phyloP scores from a whole-genome alignment of 2,797 vertebrate genomes.

The Periparus ater region DNA sequence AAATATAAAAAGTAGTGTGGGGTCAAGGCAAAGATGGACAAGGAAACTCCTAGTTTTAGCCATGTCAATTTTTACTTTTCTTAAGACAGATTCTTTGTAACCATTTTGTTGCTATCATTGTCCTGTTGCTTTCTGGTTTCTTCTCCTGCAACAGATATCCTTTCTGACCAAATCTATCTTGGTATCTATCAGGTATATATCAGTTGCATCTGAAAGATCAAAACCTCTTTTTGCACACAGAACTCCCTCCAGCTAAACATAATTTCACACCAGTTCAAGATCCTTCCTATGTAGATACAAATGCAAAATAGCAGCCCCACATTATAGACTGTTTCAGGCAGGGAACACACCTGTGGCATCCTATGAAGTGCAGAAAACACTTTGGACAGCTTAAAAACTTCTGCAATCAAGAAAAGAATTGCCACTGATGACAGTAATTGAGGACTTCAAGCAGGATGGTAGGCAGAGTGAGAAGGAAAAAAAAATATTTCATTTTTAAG shows the following conservation, averaged over 20 bases:
- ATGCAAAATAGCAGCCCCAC: background rate
- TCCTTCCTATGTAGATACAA: background rate
- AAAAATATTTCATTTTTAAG: slow-evolving; percentile 11
- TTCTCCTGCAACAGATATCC: background rate
- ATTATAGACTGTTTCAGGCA: background rate
- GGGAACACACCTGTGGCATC: background rate
- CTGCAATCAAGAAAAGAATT: background rate
- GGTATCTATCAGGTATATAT: background rate
- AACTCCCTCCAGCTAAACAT: background rate
- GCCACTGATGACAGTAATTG: background rate
- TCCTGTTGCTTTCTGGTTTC: background rate
- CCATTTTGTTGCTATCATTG: background rate
- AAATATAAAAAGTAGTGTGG: background rate
- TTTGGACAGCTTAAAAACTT: background rate
- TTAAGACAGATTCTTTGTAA: background rate
- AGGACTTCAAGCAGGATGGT: background rate
- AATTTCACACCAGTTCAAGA: background rate
- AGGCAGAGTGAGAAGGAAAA: background rate
- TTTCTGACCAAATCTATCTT: background rate
- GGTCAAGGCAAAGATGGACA: background rate
- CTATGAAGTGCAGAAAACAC: background rate
- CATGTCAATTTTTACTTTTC: background rate
- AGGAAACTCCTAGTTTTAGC: background rate
- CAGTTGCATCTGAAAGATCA: background rate
- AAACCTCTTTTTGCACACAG: background rate